phyloP scores from a whole-genome alignment of 2,113 vertebrate genomes.

The Nycticryphes semicollaris region DNA sequence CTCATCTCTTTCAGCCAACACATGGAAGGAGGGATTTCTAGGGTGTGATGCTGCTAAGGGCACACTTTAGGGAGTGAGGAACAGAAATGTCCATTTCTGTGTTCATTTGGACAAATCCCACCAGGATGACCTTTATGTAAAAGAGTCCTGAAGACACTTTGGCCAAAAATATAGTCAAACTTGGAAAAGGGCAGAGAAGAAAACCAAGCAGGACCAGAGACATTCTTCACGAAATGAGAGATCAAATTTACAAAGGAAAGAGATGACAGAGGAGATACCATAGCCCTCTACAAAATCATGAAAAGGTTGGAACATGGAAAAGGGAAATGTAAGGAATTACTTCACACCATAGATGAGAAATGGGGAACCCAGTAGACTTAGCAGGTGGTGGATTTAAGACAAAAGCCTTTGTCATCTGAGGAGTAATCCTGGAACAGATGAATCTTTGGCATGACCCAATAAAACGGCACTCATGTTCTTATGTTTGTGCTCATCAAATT shows the following conservation, averaged over 20 bases:
- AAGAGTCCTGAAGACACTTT: neutral
- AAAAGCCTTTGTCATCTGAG: neutral
- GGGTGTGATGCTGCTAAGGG: neutral
- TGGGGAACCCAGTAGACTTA: neutral
- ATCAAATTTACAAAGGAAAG: neutral
- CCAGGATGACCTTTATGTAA: neutral
- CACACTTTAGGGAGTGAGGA: neutral
- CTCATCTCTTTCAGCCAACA: neutral
- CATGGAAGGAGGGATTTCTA: neutral
- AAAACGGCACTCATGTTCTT: neutral
- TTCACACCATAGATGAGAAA: neutral
- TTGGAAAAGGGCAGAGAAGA: neutral
- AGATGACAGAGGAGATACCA: neutral
- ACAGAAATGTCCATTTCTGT: neutral
- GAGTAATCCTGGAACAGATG: neutral
- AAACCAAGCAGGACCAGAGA: neutral
- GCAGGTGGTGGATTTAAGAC: slow-evolving; percentile 2
- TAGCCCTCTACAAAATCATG: neutral
- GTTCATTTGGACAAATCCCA: neutral
- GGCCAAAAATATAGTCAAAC: neutral
- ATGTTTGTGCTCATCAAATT: slow-evolving; percentile 27
- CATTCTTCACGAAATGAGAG: neutral
- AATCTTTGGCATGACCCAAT: slow-evolving; percentile 23
- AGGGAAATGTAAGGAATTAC: neutral
- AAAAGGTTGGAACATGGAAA: neutral